Evolutionary conservation across 2,888 invertebrate species (phyloP), one percentile per base, ranked within the genome.

Genomic region (Cheilosia impressa): DNA sequence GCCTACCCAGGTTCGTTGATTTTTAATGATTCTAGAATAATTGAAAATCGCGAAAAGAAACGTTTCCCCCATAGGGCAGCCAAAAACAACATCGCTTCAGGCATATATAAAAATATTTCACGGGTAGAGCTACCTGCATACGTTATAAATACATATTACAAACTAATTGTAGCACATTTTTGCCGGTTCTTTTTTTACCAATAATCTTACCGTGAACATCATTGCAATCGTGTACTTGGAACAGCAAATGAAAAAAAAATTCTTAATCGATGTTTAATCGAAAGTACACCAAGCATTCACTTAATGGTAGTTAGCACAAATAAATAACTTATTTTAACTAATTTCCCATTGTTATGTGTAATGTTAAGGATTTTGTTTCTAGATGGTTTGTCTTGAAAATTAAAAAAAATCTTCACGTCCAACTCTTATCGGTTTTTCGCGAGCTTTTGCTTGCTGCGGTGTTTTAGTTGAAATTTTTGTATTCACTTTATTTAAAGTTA

Each of bases 201-300:
- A 52, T 19, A 75, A 84, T 89, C 91, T 92, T 92, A 93, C 93
- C 90, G 93, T 93, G 91, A 93, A 93, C 93, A 93, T 93, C 93
- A 93, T 93, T 88, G 92, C 92, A 72, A 68, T 57, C 22, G 66
- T 72, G 66, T 89, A 77, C 52, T 66, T 31, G 15, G 19, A 63
- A 73, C 34, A 41, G 45, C 73, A 63, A 58, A 52, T 24, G 69
- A 79, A 65, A 43, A 65, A 58, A 57, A 76, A 58, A 71, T 34
- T 41, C 17, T 63, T 45, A 47, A 45, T 50, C 62, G 45, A 43
- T 63, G 19, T 50, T n/a, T 22, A 57, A 62, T 62, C 31, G 47
- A 15, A 57, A 55, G 58, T 57, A 71, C 72, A 71, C 76, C 19
- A 62, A 52, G 24, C 19, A 58, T 66, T 31, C 60, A 63, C 71